Conservation (phyloP, 2,113 vertebrate genomes). For the Isurus oxyrinchus region DNA sequence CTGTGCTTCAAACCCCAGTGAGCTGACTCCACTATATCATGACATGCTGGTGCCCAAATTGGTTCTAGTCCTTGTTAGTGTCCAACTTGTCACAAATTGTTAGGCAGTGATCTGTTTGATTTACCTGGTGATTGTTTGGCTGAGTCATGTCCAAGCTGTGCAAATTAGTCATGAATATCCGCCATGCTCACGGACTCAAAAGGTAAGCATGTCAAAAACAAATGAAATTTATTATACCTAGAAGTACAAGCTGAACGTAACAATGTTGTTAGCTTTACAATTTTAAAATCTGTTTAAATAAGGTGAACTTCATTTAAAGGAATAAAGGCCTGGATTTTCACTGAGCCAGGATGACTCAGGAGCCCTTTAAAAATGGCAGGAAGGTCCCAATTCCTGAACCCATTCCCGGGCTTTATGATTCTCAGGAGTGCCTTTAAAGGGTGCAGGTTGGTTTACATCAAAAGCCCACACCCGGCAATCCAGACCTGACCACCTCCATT, state of each 20-base stretch:
- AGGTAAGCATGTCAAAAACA: constrained; percentile 59
- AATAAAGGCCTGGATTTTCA: not conserved
- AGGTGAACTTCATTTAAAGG: not conserved
- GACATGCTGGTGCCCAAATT: constrained; percentile 55
- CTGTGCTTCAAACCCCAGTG: constrained; percentile 46
- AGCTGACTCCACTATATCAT: constrained; percentile 50
- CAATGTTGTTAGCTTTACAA: constrained; percentile 1
- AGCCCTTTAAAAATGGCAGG: too few species aligned
- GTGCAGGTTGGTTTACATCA: too few species aligned
- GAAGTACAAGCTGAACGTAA: not conserved
- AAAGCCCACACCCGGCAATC: too few species aligned
- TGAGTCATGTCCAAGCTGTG: constrained; percentile 69
- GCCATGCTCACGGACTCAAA: constrained; percentile 66
- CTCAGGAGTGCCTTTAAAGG: too few species aligned
- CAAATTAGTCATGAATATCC: constrained; percentile 73
- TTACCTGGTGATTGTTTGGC: constrained; percentile 81
- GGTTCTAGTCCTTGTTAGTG: constrained; percentile 61
- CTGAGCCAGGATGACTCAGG: too few species aligned
- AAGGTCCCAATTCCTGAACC: too few species aligned
- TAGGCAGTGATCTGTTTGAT: constrained; percentile 72
- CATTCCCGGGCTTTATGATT: too few species aligned
- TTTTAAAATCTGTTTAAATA: not conserved
- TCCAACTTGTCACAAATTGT: constrained; percentile 77
- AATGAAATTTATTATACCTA: constrained; percentile 55
- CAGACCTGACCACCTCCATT: too few species aligned